Evolutionary conservation across 2,888 invertebrate species (phyloP).

Genomic region (Orthosia cruda): DNA sequence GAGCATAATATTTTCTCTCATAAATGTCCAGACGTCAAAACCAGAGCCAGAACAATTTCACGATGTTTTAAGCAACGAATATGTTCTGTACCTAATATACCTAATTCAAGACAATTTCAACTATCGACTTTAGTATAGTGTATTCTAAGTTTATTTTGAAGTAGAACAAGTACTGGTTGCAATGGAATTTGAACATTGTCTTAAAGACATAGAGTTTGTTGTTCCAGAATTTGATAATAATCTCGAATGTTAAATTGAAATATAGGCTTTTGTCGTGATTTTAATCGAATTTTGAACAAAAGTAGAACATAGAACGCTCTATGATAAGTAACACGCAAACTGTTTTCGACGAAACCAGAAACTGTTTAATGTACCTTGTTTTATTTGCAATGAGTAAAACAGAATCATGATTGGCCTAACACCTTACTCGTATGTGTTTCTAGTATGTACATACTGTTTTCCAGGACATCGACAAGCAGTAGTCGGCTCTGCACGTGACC

Average conservation of each 20-base stretch:
- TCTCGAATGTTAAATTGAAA: too few species aligned
- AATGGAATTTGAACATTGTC: too few species aligned
- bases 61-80: neutral
- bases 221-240: too few species aligned
- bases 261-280: neutral
- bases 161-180: too few species aligned
- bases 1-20: constrained; percentile 13
- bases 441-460: neutral
- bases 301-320: neutral
- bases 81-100: neutral
- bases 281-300: constrained; percentile 4
- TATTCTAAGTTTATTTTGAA: too few species aligned
- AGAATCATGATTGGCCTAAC: too few species aligned
- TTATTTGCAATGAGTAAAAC: constrained; percentile 10
- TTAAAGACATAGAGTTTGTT: too few species aligned
- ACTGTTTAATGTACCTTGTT: constrained; percentile 1
- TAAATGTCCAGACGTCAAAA: constrained; percentile 3
- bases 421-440: neutral
- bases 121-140: too few species aligned
- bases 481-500: neutral
- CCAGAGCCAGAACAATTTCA: constrained; percentile 1
- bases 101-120: too few species aligned
- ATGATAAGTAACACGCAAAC: constrained; percentile 9
- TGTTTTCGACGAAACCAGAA: neutral
- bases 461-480: neutral